phyloP scores from a whole-genome alignment of 2,797 vertebrate genomes.

The Limosa lapponica region DNA sequence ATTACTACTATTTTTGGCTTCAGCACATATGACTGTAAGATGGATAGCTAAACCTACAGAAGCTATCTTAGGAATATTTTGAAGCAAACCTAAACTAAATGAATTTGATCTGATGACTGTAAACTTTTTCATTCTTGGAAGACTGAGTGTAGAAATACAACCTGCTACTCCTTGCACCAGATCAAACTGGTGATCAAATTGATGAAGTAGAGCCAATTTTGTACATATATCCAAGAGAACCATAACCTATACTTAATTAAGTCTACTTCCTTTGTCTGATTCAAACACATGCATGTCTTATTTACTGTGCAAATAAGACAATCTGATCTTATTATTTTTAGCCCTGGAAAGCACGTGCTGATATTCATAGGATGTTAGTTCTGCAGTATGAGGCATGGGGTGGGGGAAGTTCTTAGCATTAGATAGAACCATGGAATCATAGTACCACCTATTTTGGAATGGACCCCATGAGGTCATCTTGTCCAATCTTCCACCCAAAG shows the following conservation, averaged over 20 bases:
- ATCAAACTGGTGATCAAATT: not conserved
- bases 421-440: not conserved
- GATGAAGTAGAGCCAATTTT: not conserved
- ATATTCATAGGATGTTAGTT: not conserved
- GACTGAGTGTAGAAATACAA: not conserved
- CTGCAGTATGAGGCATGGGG: not conserved
- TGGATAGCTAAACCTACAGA: not conserved
- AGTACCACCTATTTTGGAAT: not conserved
- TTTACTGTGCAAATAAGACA: not conserved
- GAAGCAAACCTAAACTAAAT: not conserved
- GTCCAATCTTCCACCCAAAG: too few species aligned
- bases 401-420: not conserved
- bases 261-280: not conserved
- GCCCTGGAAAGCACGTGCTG: not conserved
- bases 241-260: not conserved
- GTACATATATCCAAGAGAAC: not conserved
- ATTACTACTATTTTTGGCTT: not conserved
- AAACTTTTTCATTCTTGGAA: not conserved
- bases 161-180: not conserved
- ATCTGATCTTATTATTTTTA: not conserved
- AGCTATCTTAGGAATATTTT: not conserved
- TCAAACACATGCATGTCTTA: not conserved
- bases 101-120: not conserved
- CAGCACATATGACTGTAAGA: not conserved
- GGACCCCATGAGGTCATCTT: not conserved